A percentile compares a stretch with the other conserved stretches of the same genome.
phyloP scores from a whole-genome alignment of 2,888 invertebrate genomes.

The Tenthredo livida region DNA sequence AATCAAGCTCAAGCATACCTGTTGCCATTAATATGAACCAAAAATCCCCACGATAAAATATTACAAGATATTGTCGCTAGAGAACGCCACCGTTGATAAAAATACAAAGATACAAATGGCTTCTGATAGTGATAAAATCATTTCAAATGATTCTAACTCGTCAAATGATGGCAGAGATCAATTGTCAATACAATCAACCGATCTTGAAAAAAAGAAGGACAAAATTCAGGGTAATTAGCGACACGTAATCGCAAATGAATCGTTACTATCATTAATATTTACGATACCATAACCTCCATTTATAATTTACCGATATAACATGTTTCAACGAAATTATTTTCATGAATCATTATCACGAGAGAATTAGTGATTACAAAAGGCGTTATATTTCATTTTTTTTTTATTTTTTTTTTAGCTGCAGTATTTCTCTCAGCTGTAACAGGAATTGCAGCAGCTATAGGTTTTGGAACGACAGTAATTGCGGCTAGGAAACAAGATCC shows the following conservation, averaged over 20 bases:
- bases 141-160: slow-evolving; percentile 52
- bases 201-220: slow-evolving; percentile 60
- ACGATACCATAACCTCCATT: slow-evolving; percentile 32
- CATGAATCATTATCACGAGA: neutral
- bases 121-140: slow-evolving; percentile 58
- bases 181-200: slow-evolving; percentile 57
- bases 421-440: slow-evolving; percentile 87
- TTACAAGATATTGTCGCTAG: neutral
- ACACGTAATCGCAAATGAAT: neutral
- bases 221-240: slow-evolving; percentile 66
- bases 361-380: neutral
- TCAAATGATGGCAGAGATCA: slow-evolving; percentile 54
- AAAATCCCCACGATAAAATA: neutral
- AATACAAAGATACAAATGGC: slow-evolving; percentile 60
- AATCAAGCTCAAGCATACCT: too few relatives aligned
- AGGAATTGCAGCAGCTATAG: slow-evolving; percentile 89
- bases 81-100: neutral
- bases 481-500: slow-evolving; percentile 90
- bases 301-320: neutral
- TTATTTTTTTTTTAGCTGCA: slow-evolving; percentile 80
- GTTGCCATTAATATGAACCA: neutral
- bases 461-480: slow-evolving; percentile 90
- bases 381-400: too few relatives aligned
- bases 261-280: neutral
- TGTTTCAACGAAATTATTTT: neutral